phyloP scores from a whole-genome alignment of 2,797 vertebrate genomes.

The Characodon lateralis region DNA sequence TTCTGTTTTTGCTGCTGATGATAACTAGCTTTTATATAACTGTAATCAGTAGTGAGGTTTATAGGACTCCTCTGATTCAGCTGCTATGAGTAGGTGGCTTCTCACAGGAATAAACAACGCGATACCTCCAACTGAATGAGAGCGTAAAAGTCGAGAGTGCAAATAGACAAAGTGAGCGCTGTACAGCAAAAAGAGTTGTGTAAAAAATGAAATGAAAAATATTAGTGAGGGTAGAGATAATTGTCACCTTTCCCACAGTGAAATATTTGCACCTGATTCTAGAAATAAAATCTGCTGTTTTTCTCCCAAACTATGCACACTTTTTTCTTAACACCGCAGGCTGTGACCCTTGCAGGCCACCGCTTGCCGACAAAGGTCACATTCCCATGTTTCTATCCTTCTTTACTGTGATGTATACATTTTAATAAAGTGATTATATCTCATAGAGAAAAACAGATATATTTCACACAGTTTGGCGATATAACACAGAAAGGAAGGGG shows the following conservation, averaged over 20 bases:
- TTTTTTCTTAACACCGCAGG: conserved; percentile 63
- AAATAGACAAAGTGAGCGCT: conserved; percentile 23
- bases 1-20: conserved; percentile 46
- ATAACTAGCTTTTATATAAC: conserved; percentile 77
- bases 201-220: conserved; percentile 13
- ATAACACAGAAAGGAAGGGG: conserved; percentile 34
- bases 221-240: conserved; percentile 5
- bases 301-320: conserved; percentile 44
- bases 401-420: conserved; percentile 25
- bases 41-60: conserved; percentile 72
- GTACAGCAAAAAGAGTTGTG: conserved; percentile 39
- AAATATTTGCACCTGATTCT: conserved; percentile 51
- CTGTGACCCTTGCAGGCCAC: conserved; percentile 62
- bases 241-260: conserved; percentile 47
- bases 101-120: conserved; percentile 67
- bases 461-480: conserved; percentile 53
- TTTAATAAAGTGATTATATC: conserved; percentile 31
- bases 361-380: conserved; percentile 48
- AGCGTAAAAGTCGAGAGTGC: conserved; percentile 29
- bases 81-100: conserved; percentile 79
- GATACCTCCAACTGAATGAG: conserved; percentile 65
- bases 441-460: conserved; percentile 44
- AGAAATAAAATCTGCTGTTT: conserved; percentile 45
- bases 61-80: conserved; percentile 74
- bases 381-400: conserved; percentile 60